Base-by-base conservation (phyloP, 2,113 vertebrate species). In the Scortum barcoo region DNA sequence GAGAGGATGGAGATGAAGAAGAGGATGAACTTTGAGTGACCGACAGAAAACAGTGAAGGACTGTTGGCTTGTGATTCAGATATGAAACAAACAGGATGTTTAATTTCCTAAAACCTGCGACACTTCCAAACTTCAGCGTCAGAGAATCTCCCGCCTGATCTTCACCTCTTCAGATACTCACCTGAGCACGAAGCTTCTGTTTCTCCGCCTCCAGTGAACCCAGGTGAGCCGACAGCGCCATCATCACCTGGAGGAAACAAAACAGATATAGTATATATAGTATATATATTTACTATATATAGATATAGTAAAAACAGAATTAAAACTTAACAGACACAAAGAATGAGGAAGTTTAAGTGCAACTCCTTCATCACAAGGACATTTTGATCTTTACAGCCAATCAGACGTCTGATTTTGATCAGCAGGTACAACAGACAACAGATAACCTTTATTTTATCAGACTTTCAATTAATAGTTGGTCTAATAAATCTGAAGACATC, bases 141-240 rank as follows among this genome's bases (percentile, higher is more conserved):
- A 12, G 48, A 30, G 8, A 42, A 53, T 4, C n/a, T 42, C 46
- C 30, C 19, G 38, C 22, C 42, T 30, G 2, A 20, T 42, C 24
- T 24, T 71, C 2, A n/a, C 2, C 19, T 53, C 65, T 71, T 44
- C n/a, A 44, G 8, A 33, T 65, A 0, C 78, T 78, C 44, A 93
- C 95, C 89, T 97, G 96, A 0, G 96, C 95, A 3, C 95, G 92
- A 7, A 97, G 93, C 93, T 97, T 96, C 94, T 97, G 97, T 92
- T 97, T 97, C 93, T 97, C 97, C 0, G 96, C 96, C 90, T 98
- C 97, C 89, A 98, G 91, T 0, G 95, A 95, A 0, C 96, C 91
- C 54, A 98, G 80, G 20, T 97, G 97, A 1, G 95, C 94, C 0
- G 96, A 97, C 81, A 97, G 83, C 0, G 97, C 96, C 87, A 96